Conservation (phyloP, 2,113 vertebrate species). For the Butastur rufipennis region DNA sequence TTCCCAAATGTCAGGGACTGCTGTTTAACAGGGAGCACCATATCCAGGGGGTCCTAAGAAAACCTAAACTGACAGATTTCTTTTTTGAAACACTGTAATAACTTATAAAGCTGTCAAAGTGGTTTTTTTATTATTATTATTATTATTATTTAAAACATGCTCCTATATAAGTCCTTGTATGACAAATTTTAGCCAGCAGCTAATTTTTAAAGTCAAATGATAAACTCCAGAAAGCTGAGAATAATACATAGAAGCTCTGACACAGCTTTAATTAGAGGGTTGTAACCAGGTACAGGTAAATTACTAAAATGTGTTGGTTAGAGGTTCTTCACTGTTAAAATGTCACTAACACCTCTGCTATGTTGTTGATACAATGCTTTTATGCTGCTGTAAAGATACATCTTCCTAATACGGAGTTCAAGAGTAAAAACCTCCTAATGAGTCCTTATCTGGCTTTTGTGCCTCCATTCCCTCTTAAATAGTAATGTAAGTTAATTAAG, state of each 20-base stretch:
- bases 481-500: not conserved
- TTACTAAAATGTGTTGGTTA: not conserved
- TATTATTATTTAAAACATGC: slow-evolving; percentile 14
- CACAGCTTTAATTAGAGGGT: not conserved
- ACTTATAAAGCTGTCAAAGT: slow-evolving; percentile 41
- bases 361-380: not conserved
- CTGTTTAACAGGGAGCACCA: slow-evolving; percentile 15
- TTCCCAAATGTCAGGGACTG: not conserved
- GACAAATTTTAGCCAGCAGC: slow-evolving; percentile 41
- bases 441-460: not conserved
- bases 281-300: not conserved
- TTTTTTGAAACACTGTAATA: slow-evolving; percentile 10
- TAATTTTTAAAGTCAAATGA: slow-evolving; percentile 17
- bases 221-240: not conserved
- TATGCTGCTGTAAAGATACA: not conserved
- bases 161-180: not conserved
- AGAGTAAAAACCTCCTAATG: not conserved
- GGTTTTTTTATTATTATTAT: not conserved
- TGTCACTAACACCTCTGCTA: not conserved
- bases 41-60: slow-evolving; percentile 29
- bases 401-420: not conserved
- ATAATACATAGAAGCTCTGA: not conserved
- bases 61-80: slow-evolving; percentile 36
- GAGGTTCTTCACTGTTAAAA: not conserved
- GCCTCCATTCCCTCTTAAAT: not conserved